Percentiles rank a stretch among this genome's conserved stretches.
These are phyloP conservation scores for Odontocerum albicorne DNA, from an alignment of 2,888 invertebrate genomes.

Conservation along the genomic window DNA sequence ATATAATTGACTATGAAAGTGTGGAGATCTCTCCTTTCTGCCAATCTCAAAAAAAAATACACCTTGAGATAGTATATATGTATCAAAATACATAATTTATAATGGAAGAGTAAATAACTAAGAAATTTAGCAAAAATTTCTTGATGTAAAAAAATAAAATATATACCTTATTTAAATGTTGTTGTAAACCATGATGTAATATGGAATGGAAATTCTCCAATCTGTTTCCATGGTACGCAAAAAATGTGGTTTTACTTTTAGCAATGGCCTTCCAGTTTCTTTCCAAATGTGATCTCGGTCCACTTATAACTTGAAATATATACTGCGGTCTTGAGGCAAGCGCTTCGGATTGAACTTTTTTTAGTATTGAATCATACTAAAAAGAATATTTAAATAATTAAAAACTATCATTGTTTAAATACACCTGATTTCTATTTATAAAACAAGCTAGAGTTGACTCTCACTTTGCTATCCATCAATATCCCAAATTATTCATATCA, in stretches of 20 bases:
- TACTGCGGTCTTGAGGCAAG: constrained; percentile 61
- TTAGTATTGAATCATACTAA: constrained; percentile 60
- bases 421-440: too few relatives aligned
- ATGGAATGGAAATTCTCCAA: constrained; percentile 83
- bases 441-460: too few relatives aligned
- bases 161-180: constrained; percentile 70
- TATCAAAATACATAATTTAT: too few relatives aligned
- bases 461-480: too few relatives aligned
- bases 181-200: constrained; percentile 74
- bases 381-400: too few relatives aligned
- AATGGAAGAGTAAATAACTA: too few relatives aligned
- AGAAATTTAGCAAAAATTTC: too few relatives aligned
- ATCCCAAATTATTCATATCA: too few relatives aligned
- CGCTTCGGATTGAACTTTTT: constrained; percentile 52
- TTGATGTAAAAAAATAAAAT: too few relatives aligned
- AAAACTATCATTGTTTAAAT: too few relatives aligned
- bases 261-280: constrained; percentile 61
- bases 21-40: neutral
- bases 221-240: constrained; percentile 79
- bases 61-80: too few relatives aligned
- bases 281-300: constrained; percentile 58
- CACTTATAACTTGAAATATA: constrained; percentile 66
- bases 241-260: constrained; percentile 59
- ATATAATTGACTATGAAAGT: too few relatives aligned
- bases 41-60: neutral